Evolutionary conservation across 2,888 invertebrate species (phyloP).

Genomic region (Polydrusus cervinus): DNA sequence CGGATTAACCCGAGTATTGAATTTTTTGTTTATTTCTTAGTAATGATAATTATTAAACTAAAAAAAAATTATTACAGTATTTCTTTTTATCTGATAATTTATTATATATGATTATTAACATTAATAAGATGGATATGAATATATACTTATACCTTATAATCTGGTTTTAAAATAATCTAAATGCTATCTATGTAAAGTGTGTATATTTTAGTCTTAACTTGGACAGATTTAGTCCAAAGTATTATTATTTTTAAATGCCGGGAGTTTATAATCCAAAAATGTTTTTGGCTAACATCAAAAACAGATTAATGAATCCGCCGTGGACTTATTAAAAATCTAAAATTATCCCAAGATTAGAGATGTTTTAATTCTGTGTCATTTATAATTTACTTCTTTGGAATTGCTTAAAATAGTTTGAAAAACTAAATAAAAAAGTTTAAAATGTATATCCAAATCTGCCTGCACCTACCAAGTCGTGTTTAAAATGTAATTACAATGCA

Average conservation of each 20-base stretch:
- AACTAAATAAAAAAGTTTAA: not conserved
- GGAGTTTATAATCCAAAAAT: constrained; percentile 1
- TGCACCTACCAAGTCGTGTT: too few relatives aligned
- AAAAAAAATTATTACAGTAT: too few relatives aligned
- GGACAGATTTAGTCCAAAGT: not conserved
- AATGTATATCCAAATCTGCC: not conserved
- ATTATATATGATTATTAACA: too few relatives aligned
- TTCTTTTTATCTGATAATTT: too few relatives aligned
- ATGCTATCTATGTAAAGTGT: not conserved
- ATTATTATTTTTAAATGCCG: constrained; percentile 8
- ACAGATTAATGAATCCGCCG: constrained; percentile 1
- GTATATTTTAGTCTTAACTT: not conserved
- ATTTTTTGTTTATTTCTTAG: too few relatives aligned
- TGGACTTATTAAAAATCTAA: not conserved
- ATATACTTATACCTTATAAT: too few relatives aligned
- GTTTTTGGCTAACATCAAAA: constrained; percentile 3
- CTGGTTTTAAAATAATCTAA: too few relatives aligned
- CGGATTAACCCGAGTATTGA: too few relatives aligned
- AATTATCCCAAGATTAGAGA: constrained; percentile 3
- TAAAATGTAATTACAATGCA: too few relatives aligned
- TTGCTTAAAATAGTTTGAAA: not conserved
- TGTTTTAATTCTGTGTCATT: constrained; percentile 11
- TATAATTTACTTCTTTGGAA: constrained; percentile 5
- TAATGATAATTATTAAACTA: too few relatives aligned
- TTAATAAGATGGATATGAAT: too few relatives aligned